Evolutionary conservation across 2,797 vertebrate species (phyloP), one percentile per base, ranked within the genome.

Genomic region (Fistularia tabacaria): DNA sequence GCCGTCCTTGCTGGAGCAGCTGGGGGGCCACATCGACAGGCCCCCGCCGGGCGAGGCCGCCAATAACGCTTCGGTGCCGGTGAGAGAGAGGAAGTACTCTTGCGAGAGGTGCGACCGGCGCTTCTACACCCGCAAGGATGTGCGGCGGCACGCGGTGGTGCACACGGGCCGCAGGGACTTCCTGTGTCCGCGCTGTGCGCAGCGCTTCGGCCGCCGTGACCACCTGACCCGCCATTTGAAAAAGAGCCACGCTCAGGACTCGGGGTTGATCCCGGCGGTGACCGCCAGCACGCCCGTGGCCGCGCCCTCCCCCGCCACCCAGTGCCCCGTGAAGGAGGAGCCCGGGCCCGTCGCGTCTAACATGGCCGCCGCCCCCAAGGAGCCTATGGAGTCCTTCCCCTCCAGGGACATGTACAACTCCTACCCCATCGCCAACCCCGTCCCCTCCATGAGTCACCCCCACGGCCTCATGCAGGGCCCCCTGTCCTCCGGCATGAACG

Each of bases 151-250:
- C 36, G 84, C 97, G 0, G 96, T 98, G 3, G 96, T 98, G 46
- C 96, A 98, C 89, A 98, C 96, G 0, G 96, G 96, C 0, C 86
- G 96, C 52, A 94, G 97, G 36, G 96, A 98, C 85, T 98, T 98
- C 85, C 72, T 98, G 49, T 98, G 96, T 85, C 95, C 95, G 3
- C 95, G 94, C 74, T 98, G 96, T 3, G 93, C 95, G 1, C 96
- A 98, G 62, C 91, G 96, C 46, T 98, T 98, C 0, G 96, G 96
- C 41, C 91, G 96, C 43, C 92, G 97, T 40, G 96, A 98, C 73
- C 96, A 98, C 75, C 89, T 98, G 74, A 98, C 96, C 8, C 90
- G 96, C 57, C 96, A 98, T 77, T 83, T 97, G 83, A 98, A 98
- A 89, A 98, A 98, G 82, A 98, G 96, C 89, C 96, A 98, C 47